Conservation (phyloP, 2,888 invertebrate species). For the Fragum fragum region DNA sequence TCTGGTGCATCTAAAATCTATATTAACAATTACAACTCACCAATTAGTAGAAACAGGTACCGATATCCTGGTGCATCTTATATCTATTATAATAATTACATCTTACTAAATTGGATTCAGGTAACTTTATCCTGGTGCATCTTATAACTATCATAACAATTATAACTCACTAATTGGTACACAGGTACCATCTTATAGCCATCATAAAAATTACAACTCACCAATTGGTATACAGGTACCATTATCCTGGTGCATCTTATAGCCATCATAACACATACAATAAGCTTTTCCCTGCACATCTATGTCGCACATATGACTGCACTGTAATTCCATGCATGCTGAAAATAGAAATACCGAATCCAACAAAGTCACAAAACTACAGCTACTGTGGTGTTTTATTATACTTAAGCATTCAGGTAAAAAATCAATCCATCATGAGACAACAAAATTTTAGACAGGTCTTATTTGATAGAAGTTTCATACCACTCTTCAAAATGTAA, state of each 20-base stretch:
- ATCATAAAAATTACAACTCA: constrained; percentile 36
- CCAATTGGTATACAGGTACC: constrained; percentile 77
- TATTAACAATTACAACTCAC: constrained; percentile 59
- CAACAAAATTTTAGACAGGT: constrained; percentile 1
- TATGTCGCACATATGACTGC: constrained; percentile 68
- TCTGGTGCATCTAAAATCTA: too few relatives aligned
- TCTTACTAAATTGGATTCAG: not conserved
- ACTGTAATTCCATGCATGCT: constrained; percentile 72
- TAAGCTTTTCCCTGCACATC: constrained; percentile 44
- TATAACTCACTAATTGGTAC: too few relatives aligned
- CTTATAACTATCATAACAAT: not conserved
- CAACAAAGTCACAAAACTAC: too few relatives aligned
- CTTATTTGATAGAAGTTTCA: not conserved
- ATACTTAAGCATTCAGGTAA: too few relatives aligned
- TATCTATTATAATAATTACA: constrained; percentile 76
- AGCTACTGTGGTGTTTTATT: too few relatives aligned
- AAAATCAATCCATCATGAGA: too few relatives aligned
- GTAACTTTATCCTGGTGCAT: not conserved
- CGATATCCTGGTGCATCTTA: constrained; percentile 69
- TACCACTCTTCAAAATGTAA: not conserved
- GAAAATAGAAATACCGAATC: constrained; percentile 32
- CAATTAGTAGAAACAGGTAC: constrained; percentile 76
- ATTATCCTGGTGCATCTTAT: constrained; percentile 70
- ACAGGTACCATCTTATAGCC: not conserved
- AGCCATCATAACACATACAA: constrained; percentile 76